Evolutionary conservation across 2,113 vertebrate genomes (phyloP), one percentile per base, ranked within the genome.

Genomic region (Tretioscincus oriximinensis): DNA sequence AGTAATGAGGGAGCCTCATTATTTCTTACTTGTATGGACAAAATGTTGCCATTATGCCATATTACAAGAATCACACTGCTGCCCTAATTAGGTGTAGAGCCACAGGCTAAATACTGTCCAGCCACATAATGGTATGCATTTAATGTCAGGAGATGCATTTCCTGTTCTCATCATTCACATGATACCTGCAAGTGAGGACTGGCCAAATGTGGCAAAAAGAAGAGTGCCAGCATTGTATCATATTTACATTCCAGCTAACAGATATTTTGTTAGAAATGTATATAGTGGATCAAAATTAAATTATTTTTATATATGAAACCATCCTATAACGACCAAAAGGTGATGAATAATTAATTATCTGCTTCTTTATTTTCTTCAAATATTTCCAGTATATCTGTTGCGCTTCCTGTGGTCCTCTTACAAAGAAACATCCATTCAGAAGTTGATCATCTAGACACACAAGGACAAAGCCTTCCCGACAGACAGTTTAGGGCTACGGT

Each of bases 371-470:
- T n/a, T 11, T 7, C n/a, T 20, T 8, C 1, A 54, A 76, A 70
- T 51, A 49, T 1, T 51, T 70, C 41, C 41, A 49, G 20, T 7
- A 29, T 16, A 29, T 9, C 12, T 65, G 4, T 68, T 26, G 12
- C 29, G 24, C 1, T 18, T 26, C 28, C 76, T 77, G 60, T 70
- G 77, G 28, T 24, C 22, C 66, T 65, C 26, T 88, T 86, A 35
- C 58, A 75, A 83, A 66, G 8, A 45, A 21, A 70, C 63, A 81
- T 9, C 4, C 7, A 60, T 54, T 7, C 31, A 66, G 24, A 31
- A 18, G 69, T 86, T 88, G 88, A 85, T 79, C 2, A 68, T 41
- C 11, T 64, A 91, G 81, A 67, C 54, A 58, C 35, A 65, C 35
- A 65, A 0, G 5, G 41, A 45, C 71, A n/a, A 79, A 41, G 12